Conservation (phyloP, 2,888 invertebrate species). For the Drosophila sordidapex region DNA sequence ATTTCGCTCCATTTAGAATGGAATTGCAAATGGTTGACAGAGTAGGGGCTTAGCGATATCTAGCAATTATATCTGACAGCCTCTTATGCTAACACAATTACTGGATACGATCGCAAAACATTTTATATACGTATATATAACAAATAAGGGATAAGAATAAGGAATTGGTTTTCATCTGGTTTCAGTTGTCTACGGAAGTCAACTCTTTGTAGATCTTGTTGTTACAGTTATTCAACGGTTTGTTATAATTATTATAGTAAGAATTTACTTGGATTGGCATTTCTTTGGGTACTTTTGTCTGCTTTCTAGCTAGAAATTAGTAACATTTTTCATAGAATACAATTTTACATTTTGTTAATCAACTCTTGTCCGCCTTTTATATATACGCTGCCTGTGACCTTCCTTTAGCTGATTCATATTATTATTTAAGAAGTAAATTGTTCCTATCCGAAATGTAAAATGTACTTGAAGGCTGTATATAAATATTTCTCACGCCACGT, state of each 20-base stretch:
- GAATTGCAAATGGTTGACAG: constrained; percentile 6
- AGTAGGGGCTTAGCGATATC: background rate
- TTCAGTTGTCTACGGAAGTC: background rate
- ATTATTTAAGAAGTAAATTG: background rate
- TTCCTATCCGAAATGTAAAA: background rate
- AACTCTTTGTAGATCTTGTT: background rate
- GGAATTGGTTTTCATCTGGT: background rate
- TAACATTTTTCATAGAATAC: background rate
- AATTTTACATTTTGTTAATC: background rate
- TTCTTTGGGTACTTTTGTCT: background rate
- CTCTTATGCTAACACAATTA: background rate
- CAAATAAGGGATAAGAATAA: background rate
- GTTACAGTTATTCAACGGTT: background rate
- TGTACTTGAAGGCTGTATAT: background rate
- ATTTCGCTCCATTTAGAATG: constrained; percentile 18
- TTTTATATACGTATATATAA: background rate
- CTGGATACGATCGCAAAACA: background rate
- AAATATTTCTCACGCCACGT: constrained; percentile 7
- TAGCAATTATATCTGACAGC: background rate
- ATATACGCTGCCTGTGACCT: background rate
- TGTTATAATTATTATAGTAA: background rate
- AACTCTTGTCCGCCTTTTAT: background rate
- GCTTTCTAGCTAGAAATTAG: background rate
- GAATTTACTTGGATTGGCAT: background rate
- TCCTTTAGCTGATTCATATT: background rate